Percentiles rank a stretch among this genome's conserved stretches.
phyloP scores from a whole-genome alignment of 1,140 invertebrate genomes.

The Neuroterus valhalla region DNA sequence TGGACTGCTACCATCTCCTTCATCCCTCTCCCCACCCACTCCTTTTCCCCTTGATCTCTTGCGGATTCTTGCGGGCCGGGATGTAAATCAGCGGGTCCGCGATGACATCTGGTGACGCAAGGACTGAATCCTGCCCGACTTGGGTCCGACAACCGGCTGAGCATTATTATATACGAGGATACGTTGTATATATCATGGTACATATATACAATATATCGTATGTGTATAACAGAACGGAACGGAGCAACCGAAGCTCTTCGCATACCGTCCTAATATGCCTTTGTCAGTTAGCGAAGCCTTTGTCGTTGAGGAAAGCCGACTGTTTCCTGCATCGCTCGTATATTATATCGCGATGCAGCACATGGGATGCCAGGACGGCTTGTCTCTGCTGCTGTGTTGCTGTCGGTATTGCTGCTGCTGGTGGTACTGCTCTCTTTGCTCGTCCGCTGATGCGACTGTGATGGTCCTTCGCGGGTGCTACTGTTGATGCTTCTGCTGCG shows the following conservation, averaged over 20 bases:
- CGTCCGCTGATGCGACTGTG: constrained; percentile 7
- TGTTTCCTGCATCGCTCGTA: constrained; percentile 58
- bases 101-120: constrained; percentile 53
- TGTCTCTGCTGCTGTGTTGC: constrained; percentile 44
- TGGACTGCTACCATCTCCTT: constrained; percentile 26
- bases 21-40: constrained; percentile 5
- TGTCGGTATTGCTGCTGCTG: constrained; percentile 50
- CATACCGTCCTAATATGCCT: constrained; percentile 59
- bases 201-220: too few species aligned
- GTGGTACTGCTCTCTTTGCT: constrained; percentile 43
- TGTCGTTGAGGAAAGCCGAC: constrained; percentile 57
- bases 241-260: constrained; percentile 45
- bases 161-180: constrained; percentile 56
- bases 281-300: constrained; percentile 58
- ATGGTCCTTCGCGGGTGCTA: constrained; percentile 42
- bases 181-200: constrained; percentile 40
- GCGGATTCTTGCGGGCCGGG: constrained; percentile 40
- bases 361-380: constrained; percentile 55
- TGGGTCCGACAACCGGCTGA: constrained; percentile 38
- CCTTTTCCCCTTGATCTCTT: constrained; percentile 28
- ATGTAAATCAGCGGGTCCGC: constrained; percentile 50
- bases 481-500: constrained; percentile 19
- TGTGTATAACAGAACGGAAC: constrained; percentile 42
- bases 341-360: constrained; percentile 57
- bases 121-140: constrained; percentile 47